phyloP scores from a whole-genome alignment of 2,888 invertebrate genomes.

The Mamestra brassicae region DNA sequence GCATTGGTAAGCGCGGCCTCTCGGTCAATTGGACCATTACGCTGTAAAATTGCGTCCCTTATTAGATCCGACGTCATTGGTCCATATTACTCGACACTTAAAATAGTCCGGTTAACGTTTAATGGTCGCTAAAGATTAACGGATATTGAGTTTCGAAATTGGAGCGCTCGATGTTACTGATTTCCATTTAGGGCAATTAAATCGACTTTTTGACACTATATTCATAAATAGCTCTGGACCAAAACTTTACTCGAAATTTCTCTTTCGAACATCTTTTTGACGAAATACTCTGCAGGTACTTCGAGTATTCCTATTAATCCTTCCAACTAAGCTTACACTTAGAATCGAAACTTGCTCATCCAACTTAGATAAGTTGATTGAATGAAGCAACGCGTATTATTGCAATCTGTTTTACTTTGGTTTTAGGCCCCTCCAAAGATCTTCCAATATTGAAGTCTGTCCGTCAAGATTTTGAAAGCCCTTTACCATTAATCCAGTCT shows the following conservation, averaged over 20 bases:
- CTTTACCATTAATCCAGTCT: not conserved
- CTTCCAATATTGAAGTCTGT: not conserved
- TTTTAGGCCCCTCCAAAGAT: not conserved
- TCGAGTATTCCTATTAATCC: not conserved
- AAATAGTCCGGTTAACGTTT: conserved; percentile 52
- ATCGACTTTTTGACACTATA: not conserved
- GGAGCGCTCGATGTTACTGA: conserved; percentile 26
- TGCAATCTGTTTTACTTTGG: not conserved
- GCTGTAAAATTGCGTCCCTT: conserved; percentile 64
- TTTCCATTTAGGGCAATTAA: conserved; percentile 6
- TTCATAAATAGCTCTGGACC: not conserved
- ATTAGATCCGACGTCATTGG: conserved; percentile 53
- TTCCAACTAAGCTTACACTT: not conserved
- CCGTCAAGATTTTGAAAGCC: not conserved
- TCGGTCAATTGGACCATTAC: conserved; percentile 66
- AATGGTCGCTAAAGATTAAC: conserved; percentile 42
- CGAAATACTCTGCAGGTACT: not conserved
- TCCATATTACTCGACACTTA: conserved; percentile 40
- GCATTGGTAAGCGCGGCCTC: conserved; percentile 44
- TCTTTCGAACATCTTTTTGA: not conserved
- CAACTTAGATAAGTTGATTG: conserved; percentile 1
- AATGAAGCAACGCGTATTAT: not conserved
- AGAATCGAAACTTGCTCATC: not conserved
- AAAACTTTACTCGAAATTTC: not conserved
- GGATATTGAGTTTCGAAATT: conserved; percentile 45